Base-by-base conservation (phyloP, 2,888 invertebrate species). In the Orchesella flavescens region DNA sequence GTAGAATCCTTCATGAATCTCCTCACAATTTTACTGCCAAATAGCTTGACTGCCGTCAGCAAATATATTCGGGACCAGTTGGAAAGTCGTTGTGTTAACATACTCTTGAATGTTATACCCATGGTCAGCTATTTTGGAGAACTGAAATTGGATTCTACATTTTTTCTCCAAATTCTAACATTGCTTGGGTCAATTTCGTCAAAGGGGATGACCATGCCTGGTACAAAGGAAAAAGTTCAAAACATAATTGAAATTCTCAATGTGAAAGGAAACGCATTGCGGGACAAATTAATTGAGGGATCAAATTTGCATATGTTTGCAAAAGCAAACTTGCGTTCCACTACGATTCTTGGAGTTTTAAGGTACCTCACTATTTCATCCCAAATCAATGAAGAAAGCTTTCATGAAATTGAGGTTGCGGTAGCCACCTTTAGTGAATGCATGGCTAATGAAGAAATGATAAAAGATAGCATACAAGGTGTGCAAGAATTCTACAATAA, bases 51-150 rank as follows among this genome's bases (percentile, higher is more conserved):
- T 3, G 66, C 80, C 1, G 24, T 80, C 3, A 59, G 80, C 59
- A 80, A 73, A 73, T 73, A 69, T 15, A 73, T 80, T 44, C 19
- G 80, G 0, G 59, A 66, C n/a, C 66, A 57, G 4, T 59, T 80
- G 66, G 80, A 80, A 23, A 12, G 15, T 19, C 57, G 34, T 3
- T 73, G 73, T 13, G 49, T 68, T 0, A 80, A 46, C 7, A 80
- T 80, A 66, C 46, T 73, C 13, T 66, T 34, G 7, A 73, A 65
- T 9, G 12, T 65, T 7, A 59, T 23, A 24, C 55, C 71, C 1
- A 21, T 13, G 4, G 1, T 79, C 5, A 23, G 10, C 3, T 63
- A n/a, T 63, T 17, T 34, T 13, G 53, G 13, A 24, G 24, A 19
- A 19, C 13, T 78, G 17, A 7, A 46, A 43, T 7, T 57, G 15